phyloP scores from a whole-genome alignment of 2,888 invertebrate species.

The Apamea anceps region DNA sequence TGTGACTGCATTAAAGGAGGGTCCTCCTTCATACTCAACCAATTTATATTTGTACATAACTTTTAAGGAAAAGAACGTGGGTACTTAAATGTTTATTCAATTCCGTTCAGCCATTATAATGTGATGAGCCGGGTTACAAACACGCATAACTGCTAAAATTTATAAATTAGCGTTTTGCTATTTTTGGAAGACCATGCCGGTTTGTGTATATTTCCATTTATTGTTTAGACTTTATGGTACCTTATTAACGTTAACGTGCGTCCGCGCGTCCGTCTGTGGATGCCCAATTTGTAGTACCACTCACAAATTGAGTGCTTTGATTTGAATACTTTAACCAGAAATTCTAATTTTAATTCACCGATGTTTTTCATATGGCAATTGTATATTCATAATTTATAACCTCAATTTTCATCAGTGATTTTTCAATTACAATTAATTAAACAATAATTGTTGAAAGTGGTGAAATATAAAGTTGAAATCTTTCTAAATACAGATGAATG shows the following conservation, averaged over 20 bases:
- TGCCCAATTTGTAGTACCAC: not conserved
- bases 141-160: not conserved
- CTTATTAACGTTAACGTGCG: not conserved
- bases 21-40: not conserved
- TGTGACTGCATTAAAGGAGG: slow-evolving; percentile 17
- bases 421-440: not conserved
- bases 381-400: not conserved
- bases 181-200: not conserved
- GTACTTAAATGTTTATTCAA: slow-evolving; percentile 8
- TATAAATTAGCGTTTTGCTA: not conserved
- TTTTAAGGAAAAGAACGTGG: slow-evolving; percentile 3
- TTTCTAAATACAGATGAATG: not conserved
- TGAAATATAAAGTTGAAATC: not conserved
- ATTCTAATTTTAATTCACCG: not conserved
- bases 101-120: not conserved
- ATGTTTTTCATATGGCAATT: not conserved
- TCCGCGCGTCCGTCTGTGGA: not conserved
- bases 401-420: not conserved
- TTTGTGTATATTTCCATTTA: not conserved
- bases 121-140: not conserved
- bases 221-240: not conserved
- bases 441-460: not conserved
- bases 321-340: not conserved
- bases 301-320: not conserved
- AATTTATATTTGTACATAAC: slow-evolving; percentile 1